These are phyloP conservation scores for Anoplolepis gracilipes DNA, from an alignment of 1,140 invertebrate species.

Conservation along the genomic window DNA sequence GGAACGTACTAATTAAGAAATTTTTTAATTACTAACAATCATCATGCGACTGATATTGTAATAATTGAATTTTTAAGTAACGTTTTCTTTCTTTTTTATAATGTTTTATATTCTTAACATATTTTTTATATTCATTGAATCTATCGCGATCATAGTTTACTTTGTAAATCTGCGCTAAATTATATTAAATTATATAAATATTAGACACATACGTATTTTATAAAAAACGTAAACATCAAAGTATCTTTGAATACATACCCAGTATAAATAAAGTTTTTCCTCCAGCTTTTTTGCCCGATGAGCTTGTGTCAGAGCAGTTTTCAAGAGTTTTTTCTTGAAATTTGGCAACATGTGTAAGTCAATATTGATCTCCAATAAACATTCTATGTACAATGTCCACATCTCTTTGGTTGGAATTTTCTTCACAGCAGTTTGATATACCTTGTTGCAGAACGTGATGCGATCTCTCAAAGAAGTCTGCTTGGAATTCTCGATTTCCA, in stretches of 20 bases:
- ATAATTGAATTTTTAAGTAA: no score
- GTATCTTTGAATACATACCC: slow-evolving; percentile 77
- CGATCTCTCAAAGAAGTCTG: slow-evolving; percentile 77
- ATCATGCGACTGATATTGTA: no score
- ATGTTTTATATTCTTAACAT: no score
- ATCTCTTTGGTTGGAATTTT: slow-evolving; percentile 86
- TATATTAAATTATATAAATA: background rate
- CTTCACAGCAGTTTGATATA: slow-evolving; percentile 86
- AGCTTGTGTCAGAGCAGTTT: slow-evolving; percentile 83
- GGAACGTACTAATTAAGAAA: no score
- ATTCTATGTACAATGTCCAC: slow-evolving; percentile 86
- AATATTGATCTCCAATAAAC: slow-evolving; percentile 84
- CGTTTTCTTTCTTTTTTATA: no score
- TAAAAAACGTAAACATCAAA: background rate
- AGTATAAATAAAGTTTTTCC: slow-evolving; percentile 86
- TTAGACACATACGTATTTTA: slow-evolving; percentile 1
- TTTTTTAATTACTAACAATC: no score
- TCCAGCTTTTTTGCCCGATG: slow-evolving; percentile 83
- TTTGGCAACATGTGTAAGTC: slow-evolving; percentile 80
- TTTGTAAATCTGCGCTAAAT: no score
- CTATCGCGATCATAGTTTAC: no score
- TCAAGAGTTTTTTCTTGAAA: slow-evolving; percentile 85
- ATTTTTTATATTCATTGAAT: no score
- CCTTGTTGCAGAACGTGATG: slow-evolving; percentile 81
- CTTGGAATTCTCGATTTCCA: slow-evolving; percentile 70